Percentiles rank a stretch among this genome's conserved stretches.
Conservation (phyloP, 2,113 vertebrate genomes). For the Brachyhypopomus occidentalis region DNA sequence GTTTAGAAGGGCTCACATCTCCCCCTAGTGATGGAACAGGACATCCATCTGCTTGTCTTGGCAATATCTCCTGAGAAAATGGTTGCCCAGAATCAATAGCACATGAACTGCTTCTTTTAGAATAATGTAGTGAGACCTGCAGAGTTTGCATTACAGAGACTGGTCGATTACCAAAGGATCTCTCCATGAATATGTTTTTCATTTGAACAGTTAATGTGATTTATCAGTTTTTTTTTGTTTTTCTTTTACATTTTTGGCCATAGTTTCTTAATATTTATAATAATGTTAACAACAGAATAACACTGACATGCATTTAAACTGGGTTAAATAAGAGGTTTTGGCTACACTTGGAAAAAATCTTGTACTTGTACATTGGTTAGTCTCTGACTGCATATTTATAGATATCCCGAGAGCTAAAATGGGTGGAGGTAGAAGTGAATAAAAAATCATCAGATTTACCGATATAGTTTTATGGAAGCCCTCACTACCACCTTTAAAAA, state of each 20-base stretch:
- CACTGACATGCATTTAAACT: too few relatives aligned
- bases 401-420: not conserved
- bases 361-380: not conserved
- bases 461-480: not conserved
- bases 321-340: too few relatives aligned
- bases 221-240: too few relatives aligned
- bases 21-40: not conserved
- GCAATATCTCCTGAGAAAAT: not conserved
- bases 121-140: not conserved
- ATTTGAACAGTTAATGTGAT: not conserved
- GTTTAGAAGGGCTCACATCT: not conserved
- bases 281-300: too few relatives aligned
- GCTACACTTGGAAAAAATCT: not conserved
- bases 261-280: too few relatives aligned
- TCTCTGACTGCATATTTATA: not conserved
- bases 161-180: constrained; percentile 7
- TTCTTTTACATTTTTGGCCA: not conserved
- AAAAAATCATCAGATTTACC: not conserved
- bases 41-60: not conserved
- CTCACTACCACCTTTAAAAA: not conserved
- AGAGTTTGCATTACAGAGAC: not conserved
- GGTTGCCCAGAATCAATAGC: not conserved
- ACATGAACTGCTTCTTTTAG: not conserved
- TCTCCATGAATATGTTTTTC: not conserved
- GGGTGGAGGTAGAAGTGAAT: not conserved